phyloP scores from a whole-genome alignment of 2,888 invertebrate species.

The Vandiemenella viatica region DNA sequence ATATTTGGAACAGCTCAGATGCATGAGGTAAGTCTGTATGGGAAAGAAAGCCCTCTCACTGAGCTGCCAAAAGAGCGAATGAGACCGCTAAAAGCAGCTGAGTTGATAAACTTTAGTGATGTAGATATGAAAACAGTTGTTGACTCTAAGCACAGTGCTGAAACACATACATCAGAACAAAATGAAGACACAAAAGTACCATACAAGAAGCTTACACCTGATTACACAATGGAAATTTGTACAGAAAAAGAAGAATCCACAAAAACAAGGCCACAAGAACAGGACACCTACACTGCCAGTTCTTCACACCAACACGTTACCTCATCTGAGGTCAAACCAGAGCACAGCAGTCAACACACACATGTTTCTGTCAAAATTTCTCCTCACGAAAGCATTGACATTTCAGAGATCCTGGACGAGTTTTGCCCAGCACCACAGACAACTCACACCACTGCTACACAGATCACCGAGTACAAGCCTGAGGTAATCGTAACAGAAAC shows the following conservation, averaged over 20 bases:
- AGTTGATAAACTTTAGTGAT: constrained; percentile 4
- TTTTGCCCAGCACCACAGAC: constrained; percentile 14
- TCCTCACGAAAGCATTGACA: constrained; percentile 17
- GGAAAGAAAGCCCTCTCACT: constrained; percentile 10
- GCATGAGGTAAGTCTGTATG: constrained; percentile 14
- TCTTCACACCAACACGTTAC: no score
- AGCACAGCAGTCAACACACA: constrained; percentile 11
- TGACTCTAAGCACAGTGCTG: constrained; percentile 8
- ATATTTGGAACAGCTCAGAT: constrained; percentile 6
- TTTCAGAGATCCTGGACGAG: constrained; percentile 20
- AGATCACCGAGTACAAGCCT: constrained; percentile 8
- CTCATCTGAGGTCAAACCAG: constrained; percentile 18
- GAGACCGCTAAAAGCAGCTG: constrained; percentile 15
- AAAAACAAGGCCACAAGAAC: no score
- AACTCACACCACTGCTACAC: constrained; percentile 16
- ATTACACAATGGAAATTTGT: no score
- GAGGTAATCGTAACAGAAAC: constrained; percentile 21
- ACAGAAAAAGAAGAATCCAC: no score
- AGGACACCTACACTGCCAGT: no score
- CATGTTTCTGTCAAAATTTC: constrained; percentile 9
- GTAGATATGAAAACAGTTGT: not conserved
- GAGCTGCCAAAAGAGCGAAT: constrained; percentile 14
- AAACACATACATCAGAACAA: constrained; percentile 8
- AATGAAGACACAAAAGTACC: constrained; percentile 1
- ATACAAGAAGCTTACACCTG: no score